Percentiles rank a stretch among this genome's conserved stretches.
These are phyloP conservation scores for Alces alces DNA, from an alignment of 2,113 vertebrate species.

Conservation along the genomic window DNA sequence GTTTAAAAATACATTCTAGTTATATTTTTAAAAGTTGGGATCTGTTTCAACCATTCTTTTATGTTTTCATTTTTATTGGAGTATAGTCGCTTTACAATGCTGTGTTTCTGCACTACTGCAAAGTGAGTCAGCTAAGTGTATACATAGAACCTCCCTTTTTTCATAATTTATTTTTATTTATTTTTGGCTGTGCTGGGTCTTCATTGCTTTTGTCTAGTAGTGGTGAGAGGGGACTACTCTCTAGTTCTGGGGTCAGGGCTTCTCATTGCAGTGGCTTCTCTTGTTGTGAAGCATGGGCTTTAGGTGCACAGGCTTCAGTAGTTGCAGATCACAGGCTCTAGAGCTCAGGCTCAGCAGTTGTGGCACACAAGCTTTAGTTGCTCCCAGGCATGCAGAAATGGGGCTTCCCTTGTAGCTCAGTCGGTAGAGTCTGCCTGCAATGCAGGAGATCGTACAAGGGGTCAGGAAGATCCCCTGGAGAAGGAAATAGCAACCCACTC, in stretches of 20 bases:
- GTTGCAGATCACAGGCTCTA: neutral
- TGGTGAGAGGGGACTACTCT: neutral
- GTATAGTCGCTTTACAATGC: neutral
- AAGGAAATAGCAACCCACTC: neutral
- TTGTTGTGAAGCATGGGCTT: neutral
- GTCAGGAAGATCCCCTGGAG: neutral
- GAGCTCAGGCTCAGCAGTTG: neutral
- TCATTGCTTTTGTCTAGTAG: neutral
- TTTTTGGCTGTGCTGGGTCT: neutral
- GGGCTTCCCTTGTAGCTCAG: neutral
- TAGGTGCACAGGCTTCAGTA: neutral
- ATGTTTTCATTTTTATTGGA: neutral
- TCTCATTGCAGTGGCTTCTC: neutral
- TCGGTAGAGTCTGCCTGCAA: neutral
- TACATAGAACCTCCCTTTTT: neutral
- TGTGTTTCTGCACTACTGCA: neutral
- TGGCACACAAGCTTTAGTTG: neutral
- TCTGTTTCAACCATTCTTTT: neutral
- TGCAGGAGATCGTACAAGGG: neutral
- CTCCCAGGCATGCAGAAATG: neutral
- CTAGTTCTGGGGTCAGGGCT: neutral
- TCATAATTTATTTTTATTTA: neutral
- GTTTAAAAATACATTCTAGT: conserved; percentile 42
- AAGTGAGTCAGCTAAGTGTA: neutral
- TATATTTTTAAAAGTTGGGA: neutral